A percentile compares a stretch with the other conserved stretches of the same genome.
These are phyloP conservation scores for Okamejei kenojei DNA, from an alignment of 2,797 vertebrate species.

Conservation along the genomic window DNA sequence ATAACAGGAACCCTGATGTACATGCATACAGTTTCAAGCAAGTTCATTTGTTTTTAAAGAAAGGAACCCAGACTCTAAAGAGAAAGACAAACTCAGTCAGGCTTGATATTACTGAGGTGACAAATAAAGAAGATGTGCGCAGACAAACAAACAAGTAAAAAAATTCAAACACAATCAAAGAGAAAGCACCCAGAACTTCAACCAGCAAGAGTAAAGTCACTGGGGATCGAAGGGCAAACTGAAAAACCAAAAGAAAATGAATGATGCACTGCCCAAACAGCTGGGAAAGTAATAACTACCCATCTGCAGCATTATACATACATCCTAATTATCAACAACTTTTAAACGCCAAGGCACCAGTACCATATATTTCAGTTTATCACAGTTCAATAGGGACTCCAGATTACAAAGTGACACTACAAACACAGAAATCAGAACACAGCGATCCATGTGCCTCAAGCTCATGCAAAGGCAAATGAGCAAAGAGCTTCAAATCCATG, in stretches of 20 bases:
- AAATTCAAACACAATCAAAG: neutral
- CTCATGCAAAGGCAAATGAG: no score
- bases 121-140: slow-evolving; percentile 20
- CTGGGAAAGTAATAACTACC: neutral
- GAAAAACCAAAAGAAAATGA: neutral
- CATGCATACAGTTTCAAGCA: slow-evolving; percentile 8
- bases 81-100: slow-evolving; percentile 23
- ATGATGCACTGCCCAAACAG: neutral
- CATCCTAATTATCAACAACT: neutral
- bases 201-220: neutral
- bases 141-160: neutral
- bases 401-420: neutral
- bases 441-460: no score
- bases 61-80: slow-evolving; percentile 27
- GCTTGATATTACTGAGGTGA: slow-evolving; percentile 24
- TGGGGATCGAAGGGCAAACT: neutral
- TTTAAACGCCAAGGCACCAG: no score
- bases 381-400: neutral
- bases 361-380: neutral
- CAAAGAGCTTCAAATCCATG: no score
- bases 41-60: slow-evolving; percentile 12
- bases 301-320: neutral
- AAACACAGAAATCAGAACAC: no score
- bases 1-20: slow-evolving; percentile 28
- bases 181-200: neutral